phyloP scores from a whole-genome alignment of 2,888 invertebrate species.

The Apodemia duryi region DNA sequence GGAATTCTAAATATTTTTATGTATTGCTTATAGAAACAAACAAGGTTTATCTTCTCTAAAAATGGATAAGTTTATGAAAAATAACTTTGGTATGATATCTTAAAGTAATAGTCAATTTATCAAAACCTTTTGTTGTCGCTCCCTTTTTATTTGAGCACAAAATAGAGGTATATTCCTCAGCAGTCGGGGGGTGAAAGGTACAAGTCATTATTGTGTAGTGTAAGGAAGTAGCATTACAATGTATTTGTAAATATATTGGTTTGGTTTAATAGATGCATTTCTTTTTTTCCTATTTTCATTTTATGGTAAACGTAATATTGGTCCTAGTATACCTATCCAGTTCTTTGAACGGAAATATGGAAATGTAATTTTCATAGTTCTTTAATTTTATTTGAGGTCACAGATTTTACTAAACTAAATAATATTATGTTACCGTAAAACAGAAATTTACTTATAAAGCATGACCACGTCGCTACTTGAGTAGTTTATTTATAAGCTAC shows the following conservation, averaged over 20 bases:
- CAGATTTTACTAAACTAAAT: no score
- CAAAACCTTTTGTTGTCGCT: constrained; percentile 19
- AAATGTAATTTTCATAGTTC: no score
- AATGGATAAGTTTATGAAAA: neutral
- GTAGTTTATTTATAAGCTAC: no score
- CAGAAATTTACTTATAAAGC: no score
- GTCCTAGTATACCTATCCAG: neutral
- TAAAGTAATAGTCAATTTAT: constrained; percentile 18
- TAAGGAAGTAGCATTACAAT: constrained; percentile 8
- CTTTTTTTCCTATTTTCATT: neutral
- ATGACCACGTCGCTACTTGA: no score
- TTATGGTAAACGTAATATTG: neutral
- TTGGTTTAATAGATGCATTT: neutral
- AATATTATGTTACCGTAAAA: no score
- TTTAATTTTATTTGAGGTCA: no score
- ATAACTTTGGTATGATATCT: constrained; percentile 2
- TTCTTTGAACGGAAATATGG: neutral
- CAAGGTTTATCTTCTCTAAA: no score
- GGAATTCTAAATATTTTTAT: no score
- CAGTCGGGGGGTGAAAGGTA: constrained; percentile 49
- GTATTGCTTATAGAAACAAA: no score
- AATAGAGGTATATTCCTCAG: constrained; percentile 21
- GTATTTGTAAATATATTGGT: neutral
- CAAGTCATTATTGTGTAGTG: constrained; percentile 47
- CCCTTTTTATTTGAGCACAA: constrained; percentile 21